Percentiles rank a stretch among this genome's conserved stretches.
phyloP scores from a whole-genome alignment of 2,888 invertebrate species.

The Leptinotarsa peninsularis region DNA sequence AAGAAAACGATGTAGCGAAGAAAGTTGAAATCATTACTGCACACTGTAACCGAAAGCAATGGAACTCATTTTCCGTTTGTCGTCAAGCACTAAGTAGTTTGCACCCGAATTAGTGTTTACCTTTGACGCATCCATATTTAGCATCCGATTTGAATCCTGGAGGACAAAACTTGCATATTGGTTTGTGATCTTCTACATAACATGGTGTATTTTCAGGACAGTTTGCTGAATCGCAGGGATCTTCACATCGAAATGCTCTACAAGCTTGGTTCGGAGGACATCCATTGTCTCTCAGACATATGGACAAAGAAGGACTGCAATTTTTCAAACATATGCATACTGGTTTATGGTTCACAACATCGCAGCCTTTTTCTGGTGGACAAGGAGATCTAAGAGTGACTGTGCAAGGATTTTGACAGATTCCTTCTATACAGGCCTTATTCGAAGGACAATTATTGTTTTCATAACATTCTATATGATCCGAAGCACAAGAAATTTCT shows the following conservation, averaged over 20 bases:
- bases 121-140: slow-evolving; percentile 95
- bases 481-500: slow-evolving; percentile 88
- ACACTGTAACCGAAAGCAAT: slow-evolving; percentile 60
- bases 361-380: slow-evolving; percentile 85
- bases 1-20: slow-evolving; percentile 14
- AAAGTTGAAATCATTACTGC: slow-evolving; percentile 53
- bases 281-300: slow-evolving; percentile 90
- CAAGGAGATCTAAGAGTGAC: slow-evolving; percentile 75
- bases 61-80: slow-evolving; percentile 56
- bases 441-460: slow-evolving; percentile 89
- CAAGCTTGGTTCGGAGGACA: slow-evolving; percentile 88
- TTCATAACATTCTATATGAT: slow-evolving; percentile 79
- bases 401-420: slow-evolving; percentile 89
- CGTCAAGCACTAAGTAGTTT: slow-evolving; percentile 58
- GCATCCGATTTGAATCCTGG: slow-evolving; percentile 92
- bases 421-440: slow-evolving; percentile 84
- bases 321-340: slow-evolving; percentile 89
- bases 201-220: slow-evolving; percentile 89
- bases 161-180: slow-evolving; percentile 96
- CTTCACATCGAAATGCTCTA: slow-evolving; percentile 89
- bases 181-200: slow-evolving; percentile 94
- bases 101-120: slow-evolving; percentile 73
- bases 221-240: slow-evolving; percentile 88
- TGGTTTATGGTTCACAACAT: slow-evolving; percentile 88
- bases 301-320: slow-evolving; percentile 86